These are phyloP conservation scores for Mythimna ferrago DNA, from an alignment of 2,888 invertebrate species.

Conservation along the genomic window DNA sequence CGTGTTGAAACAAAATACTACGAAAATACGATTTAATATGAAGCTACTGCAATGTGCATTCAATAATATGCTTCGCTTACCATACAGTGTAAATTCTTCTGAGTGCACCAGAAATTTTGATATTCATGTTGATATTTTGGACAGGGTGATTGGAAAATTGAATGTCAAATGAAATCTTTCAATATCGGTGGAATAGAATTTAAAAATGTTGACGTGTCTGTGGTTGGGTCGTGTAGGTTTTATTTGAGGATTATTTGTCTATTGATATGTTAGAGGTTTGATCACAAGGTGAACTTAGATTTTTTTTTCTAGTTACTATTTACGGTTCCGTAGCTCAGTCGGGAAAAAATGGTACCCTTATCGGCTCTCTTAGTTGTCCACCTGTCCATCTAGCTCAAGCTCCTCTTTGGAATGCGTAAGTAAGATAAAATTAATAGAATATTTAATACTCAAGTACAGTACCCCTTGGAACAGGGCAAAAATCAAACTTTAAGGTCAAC, in stretches of 20 bases:
- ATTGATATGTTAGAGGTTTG: neutral
- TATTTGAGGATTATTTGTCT: neutral
- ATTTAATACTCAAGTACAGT: no score
- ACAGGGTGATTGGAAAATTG: conserved; percentile 58
- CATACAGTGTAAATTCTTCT: conserved; percentile 71
- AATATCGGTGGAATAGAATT: conserved; percentile 28
- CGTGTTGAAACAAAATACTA: conserved; percentile 1
- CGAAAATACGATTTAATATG: neutral
- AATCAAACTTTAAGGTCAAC: no score
- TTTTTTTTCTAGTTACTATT: no score
- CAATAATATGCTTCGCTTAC: conserved; percentile 63
- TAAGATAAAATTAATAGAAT: no score
- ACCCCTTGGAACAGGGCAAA: no score
- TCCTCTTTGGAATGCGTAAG: no score
- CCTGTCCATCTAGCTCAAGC: no score
- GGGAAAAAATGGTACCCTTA: no score
- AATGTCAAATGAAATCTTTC: conserved; percentile 53
- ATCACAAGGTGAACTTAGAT: neutral
- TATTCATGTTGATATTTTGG: conserved; percentile 68
- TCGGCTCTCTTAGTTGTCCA: no score
- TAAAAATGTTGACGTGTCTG: conserved; percentile 28
- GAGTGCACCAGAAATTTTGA: conserved; percentile 78
- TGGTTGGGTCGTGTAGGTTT: conserved; percentile 30
- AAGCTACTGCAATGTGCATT: conserved; percentile 29
- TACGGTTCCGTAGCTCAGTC: no score